phyloP scores from a whole-genome alignment of 2,888 invertebrate species.

The Leucophenga montana region DNA sequence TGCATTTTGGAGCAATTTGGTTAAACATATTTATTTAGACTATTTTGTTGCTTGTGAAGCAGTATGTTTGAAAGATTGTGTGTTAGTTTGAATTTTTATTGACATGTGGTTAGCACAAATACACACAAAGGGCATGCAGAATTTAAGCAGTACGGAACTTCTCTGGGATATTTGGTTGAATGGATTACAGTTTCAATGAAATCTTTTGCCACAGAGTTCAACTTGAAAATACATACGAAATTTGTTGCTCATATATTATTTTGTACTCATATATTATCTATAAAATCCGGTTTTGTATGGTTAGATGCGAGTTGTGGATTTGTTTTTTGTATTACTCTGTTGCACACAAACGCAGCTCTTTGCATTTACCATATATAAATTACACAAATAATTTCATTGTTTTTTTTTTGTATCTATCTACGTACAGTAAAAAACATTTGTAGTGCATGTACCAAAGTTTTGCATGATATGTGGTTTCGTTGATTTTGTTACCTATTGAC shows the following conservation, averaged over 20 bases:
- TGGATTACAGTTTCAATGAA: not conserved
- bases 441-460: too few species aligned
- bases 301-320: slow-evolving; percentile 39
- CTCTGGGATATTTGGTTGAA: not conserved
- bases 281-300: slow-evolving; percentile 40
- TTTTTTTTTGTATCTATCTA: too few species aligned
- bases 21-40: slow-evolving; percentile 63
- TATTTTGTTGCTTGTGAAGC: slow-evolving; percentile 29
- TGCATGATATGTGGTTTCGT: too few species aligned
- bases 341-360: too few species aligned
- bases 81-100: slow-evolving; percentile 21
- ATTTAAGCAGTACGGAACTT: not conserved
- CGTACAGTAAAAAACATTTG: too few species aligned
- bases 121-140: not conserved
- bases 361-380: too few species aligned
- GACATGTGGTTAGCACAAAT: slow-evolving; percentile 17
- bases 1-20: slow-evolving; percentile 53
- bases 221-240: slow-evolving; percentile 13
- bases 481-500: too few species aligned
- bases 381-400: too few species aligned
- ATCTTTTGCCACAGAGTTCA: slow-evolving; percentile 2
- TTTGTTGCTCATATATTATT: slow-evolving; percentile 14
- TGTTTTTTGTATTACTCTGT: too few species aligned
- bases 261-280: slow-evolving; percentile 22
- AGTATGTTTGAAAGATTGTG: not conserved